These are phyloP conservation scores for Thereva unica DNA, from an alignment of 2,888 invertebrate species.

Conservation along the genomic window DNA sequence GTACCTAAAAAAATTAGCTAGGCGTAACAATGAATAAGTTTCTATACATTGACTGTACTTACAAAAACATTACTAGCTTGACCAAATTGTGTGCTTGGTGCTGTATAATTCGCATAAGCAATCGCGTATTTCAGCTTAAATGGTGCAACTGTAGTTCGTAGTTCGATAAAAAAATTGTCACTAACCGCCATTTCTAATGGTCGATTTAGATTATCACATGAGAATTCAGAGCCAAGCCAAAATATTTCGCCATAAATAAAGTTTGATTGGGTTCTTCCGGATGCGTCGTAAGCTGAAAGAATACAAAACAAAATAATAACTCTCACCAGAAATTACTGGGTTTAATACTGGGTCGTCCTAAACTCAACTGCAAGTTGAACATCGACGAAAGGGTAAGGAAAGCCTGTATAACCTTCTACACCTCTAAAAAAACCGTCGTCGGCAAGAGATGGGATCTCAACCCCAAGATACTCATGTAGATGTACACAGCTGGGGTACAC, in stretches of 20 bases:
- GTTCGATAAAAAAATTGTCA: background rate
- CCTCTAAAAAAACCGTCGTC: too few relatives aligned
- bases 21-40: background rate
- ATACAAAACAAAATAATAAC: background rate
- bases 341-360: too few relatives aligned
- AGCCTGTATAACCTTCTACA: too few relatives aligned
- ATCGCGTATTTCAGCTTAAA: conserved; percentile 11
- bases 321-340: too few relatives aligned
- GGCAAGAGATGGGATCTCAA: too few relatives aligned
- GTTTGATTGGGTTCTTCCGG: background rate
- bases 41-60: background rate
- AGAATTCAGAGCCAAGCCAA: conserved; percentile 7
- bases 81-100: background rate
- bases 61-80: background rate
- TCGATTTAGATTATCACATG: conserved; percentile 5
- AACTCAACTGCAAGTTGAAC: too few relatives aligned
- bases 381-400: too few relatives aligned
- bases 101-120: background rate
- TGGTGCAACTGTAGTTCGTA: conserved; percentile 1
- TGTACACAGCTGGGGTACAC: too few relatives aligned
- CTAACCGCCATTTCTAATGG: background rate
- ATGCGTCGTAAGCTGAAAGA: conserved; percentile 15
- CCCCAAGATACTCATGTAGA: too few relatives aligned
- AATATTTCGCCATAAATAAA: conserved; percentile 9
- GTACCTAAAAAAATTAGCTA: background rate